These are phyloP conservation scores for Lathamus discolor DNA, from an alignment of 2,113 vertebrate species.

Conservation along the genomic window DNA sequence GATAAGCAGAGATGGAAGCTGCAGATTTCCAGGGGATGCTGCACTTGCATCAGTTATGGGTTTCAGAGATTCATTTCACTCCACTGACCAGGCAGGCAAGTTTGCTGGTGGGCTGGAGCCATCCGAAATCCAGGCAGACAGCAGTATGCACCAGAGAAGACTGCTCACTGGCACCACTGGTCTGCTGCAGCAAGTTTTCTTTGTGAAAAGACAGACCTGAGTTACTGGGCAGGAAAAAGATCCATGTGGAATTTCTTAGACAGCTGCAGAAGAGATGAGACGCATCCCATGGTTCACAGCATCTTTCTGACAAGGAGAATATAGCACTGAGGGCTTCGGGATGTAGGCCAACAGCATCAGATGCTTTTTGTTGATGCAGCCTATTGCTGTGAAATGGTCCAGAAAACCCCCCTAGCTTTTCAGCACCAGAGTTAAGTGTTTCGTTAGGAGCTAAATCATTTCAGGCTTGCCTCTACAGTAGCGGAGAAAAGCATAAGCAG, in stretches of 20 bases:
- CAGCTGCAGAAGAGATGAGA: background rate
- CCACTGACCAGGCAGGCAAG: background rate
- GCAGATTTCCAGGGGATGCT: background rate
- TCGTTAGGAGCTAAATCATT: background rate
- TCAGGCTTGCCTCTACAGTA: background rate
- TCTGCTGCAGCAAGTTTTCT: background rate
- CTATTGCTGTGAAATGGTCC: constrained; percentile 57
- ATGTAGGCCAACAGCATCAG: constrained; percentile 18
- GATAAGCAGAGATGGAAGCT: background rate
- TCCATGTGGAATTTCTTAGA: background rate
- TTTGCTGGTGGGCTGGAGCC: accelerated
- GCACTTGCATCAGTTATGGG: background rate
- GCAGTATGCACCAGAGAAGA: background rate
- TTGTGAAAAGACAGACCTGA: accelerated
- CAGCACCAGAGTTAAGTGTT: background rate
- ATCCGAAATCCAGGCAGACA: background rate
- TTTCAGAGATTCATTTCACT: background rate
- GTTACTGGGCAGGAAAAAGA: background rate
- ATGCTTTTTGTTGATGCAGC: constrained; percentile 3
- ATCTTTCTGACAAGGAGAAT: background rate
- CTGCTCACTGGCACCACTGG: accelerated
- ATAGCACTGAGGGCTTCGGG: background rate
- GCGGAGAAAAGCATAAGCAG: background rate
- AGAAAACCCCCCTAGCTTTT: constrained; percentile 43
- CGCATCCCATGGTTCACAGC: background rate